Base-by-base conservation (phyloP, 2,888 invertebrate genomes). In the Drosophila mulleri region DNA sequence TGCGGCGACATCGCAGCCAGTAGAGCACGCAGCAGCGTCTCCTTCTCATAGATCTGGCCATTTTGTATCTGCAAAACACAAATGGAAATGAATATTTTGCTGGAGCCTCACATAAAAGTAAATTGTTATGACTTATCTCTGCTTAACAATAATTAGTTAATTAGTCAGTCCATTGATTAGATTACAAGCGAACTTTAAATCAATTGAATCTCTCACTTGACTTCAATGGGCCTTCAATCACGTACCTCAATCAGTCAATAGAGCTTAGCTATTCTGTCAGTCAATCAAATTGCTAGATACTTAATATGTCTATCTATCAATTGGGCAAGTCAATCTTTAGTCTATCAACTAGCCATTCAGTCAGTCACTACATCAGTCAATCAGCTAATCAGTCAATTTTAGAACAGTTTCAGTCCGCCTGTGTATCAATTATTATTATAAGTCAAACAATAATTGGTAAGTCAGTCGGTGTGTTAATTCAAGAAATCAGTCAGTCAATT, bases 1-100 rank as follows among this genome's bases (percentile, higher is more conserved):
- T 95, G 94, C 2, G 97, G 96, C 2, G 95, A 93, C 18, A 96
- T 92, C 59, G 94, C 94, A 37, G 94, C 94, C 14, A 95, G 88
- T 0, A 97, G 91, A 20, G 94, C 93, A 72, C 94, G 94, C 41
- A 96, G 81, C 8, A 97, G 86, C 37, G 95, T 95, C 44, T 95
- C 94, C 91, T 96, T 96, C 9, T 95, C 95, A 92, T 96, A 96
- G 91, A 96, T 96, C 9, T 95, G 95, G 18, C 96, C 97, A 92
- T 94, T 95, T 5, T 96, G 96, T 80, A 97, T 90, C 93, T 93
- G 74, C 4, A 29, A 18, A 29, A 39, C 3, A 44, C 20, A 39
- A 47, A 47, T 16, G 3, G 2, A 3, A 26, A 41, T 41, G 7
- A 9, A 14, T 12, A 35, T 32, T 35, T 16, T 6, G 14, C 35